These are phyloP conservation scores for Periophthalmodon schlosseri DNA, from an alignment of 2,113 vertebrate species.

Conservation along the genomic window DNA sequence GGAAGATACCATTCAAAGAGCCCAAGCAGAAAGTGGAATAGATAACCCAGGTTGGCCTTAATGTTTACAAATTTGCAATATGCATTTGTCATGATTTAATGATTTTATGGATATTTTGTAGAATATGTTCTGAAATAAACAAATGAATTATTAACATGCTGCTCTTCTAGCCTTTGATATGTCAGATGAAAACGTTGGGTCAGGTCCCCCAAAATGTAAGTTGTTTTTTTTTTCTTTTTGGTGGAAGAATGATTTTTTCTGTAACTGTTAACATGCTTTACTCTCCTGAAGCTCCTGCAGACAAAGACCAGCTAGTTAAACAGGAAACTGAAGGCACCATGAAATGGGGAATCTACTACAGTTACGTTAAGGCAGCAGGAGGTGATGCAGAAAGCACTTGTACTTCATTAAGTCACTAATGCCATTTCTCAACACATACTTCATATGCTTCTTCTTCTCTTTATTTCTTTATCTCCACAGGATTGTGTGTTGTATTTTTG, in stretches of 20 bases:
- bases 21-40: slow-evolving; percentile 33
- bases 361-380: slow-evolving; percentile 81
- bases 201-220: slow-evolving; percentile 36
- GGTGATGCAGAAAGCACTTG: slow-evolving; percentile 55
- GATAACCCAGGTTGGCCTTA: slow-evolving; percentile 69
- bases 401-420: not conserved
- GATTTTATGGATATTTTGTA: not conserved
- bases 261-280: not conserved
- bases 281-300: slow-evolving; percentile 12
- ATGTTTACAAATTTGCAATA: not conserved
- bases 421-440: not conserved
- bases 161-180: slow-evolving; percentile 72
- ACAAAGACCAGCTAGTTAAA: slow-evolving; percentile 72
- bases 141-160: not conserved
- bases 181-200: slow-evolving; percentile 62
- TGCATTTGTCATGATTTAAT: not conserved
- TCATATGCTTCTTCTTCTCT: not conserved
- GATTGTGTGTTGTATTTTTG: slow-evolving; percentile 71
- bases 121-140: too few species aligned
- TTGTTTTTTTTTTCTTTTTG: not conserved
- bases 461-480: slow-evolving; percentile 59
- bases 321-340: slow-evolving; percentile 70
- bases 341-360: slow-evolving; percentile 76
- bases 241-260: not conserved
- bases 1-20: slow-evolving; percentile 10